Conservation (phyloP, 1,140 invertebrate genomes). For the Temnothorax curvispinosus region DNA sequence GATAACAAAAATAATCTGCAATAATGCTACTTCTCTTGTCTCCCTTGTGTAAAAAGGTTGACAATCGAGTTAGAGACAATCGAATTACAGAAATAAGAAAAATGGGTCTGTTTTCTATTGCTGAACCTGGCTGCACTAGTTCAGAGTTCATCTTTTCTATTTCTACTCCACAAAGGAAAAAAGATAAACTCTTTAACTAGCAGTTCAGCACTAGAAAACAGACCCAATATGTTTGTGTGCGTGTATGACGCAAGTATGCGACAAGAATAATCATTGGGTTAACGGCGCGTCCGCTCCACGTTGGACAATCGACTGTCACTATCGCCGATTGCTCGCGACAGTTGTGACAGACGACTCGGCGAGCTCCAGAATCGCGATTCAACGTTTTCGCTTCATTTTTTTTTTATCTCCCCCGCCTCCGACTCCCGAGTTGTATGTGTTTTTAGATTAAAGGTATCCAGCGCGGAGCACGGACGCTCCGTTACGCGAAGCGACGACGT, state of each 20-base stretch:
- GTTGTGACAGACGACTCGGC: not conserved
- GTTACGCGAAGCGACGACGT: constrained; percentile 54
- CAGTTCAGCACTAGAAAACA: too few relatives aligned
- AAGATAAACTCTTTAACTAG: too few relatives aligned
- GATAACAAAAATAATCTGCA: not conserved
- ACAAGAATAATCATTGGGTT: too few relatives aligned
- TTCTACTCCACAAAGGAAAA: too few relatives aligned
- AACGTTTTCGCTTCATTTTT: not conserved
- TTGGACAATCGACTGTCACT: not conserved
- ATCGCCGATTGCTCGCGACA: constrained; percentile 13
- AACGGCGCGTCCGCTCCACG: too few relatives aligned
- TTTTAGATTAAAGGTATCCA: constrained; percentile 66
- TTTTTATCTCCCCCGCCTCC: not conserved
- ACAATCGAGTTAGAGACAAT: not conserved
- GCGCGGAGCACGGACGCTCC: not conserved
- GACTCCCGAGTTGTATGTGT: not conserved
- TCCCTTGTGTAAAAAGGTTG: not conserved
- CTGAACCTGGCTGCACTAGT: too few relatives aligned
- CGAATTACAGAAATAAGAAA: too few relatives aligned
- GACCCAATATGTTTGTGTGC: too few relatives aligned
- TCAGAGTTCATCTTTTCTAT: too few relatives aligned
- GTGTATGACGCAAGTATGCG: not conserved
- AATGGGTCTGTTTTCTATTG: too few relatives aligned
- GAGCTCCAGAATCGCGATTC: not conserved
- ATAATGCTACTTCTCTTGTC: not conserved